phyloP scores from a whole-genome alignment of 2,888 invertebrate genomes.

The Idaea aversata region DNA sequence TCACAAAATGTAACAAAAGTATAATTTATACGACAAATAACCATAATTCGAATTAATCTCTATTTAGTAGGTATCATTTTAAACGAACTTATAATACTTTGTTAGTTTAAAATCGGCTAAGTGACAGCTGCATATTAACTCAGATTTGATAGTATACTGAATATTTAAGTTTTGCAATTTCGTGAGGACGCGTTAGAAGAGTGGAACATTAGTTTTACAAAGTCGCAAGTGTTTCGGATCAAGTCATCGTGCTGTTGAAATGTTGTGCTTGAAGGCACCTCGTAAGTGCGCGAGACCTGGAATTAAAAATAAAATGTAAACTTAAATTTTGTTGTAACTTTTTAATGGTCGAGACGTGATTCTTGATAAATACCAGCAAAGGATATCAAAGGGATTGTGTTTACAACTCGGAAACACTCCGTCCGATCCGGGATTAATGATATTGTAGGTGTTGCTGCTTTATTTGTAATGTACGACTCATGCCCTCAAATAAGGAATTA shows the following conservation, averaged over 20 bases:
- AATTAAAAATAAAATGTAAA: slow-evolving; percentile 37
- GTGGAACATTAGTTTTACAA: slow-evolving; percentile 38
- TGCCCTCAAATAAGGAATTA: slow-evolving; percentile 24
- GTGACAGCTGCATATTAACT: slow-evolving; percentile 42
- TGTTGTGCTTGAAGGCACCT: slow-evolving; percentile 68
- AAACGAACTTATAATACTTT: slow-evolving; percentile 24
- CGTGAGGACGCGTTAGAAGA: slow-evolving; percentile 53
- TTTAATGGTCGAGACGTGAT: slow-evolving; percentile 19
- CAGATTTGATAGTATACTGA: slow-evolving; percentile 33
- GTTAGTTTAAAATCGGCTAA: slow-evolving; percentile 44
- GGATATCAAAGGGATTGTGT: slow-evolving; percentile 48
- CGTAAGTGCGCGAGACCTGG: slow-evolving; percentile 73
- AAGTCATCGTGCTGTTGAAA: slow-evolving; percentile 67
- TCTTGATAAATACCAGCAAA: slow-evolving; percentile 29
- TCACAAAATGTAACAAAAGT: slow-evolving; percentile 47
- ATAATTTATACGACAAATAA: slow-evolving; percentile 9
- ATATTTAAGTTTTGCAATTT: slow-evolving; percentile 39
- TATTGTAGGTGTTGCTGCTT: slow-evolving; percentile 34
- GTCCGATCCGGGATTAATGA: slow-evolving; percentile 32
- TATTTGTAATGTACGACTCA: slow-evolving; percentile 27
- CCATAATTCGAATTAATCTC: slow-evolving; percentile 12
- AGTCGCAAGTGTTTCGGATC: slow-evolving; percentile 48
- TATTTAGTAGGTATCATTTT: slow-evolving; percentile 13
- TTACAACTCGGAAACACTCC: slow-evolving; percentile 34
- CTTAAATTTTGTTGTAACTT: slow-evolving; percentile 9